Conservation (phyloP, 2,113 vertebrate genomes). For the Brevimyrus niger region DNA sequence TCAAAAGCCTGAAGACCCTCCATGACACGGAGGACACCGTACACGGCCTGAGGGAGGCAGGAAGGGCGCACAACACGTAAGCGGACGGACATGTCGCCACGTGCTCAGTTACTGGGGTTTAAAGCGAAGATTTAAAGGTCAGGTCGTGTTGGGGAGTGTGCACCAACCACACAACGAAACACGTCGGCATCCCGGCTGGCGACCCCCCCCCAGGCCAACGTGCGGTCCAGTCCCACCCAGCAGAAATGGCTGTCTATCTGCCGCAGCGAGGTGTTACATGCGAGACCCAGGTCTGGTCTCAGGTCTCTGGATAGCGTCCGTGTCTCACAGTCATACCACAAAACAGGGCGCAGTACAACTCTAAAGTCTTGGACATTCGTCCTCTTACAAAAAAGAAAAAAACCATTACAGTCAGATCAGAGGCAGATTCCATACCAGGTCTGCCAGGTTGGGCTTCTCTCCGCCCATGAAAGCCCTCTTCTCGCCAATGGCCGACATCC, state of each 20-base stretch:
- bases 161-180: not conserved
- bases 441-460: constrained; percentile 66
- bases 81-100: not conserved
- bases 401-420: not conserved
- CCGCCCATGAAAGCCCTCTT: constrained; percentile 71
- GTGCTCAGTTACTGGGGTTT: not conserved
- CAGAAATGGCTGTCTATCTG: not conserved
- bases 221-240: not conserved
- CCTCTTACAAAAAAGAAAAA: not conserved
- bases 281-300: not conserved
- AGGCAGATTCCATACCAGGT: constrained; percentile 59
- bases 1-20: constrained; percentile 88
- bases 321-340: not conserved
- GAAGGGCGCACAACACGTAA: not conserved
- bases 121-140: not conserved
- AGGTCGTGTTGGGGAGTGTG: not conserved
- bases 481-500: constrained; percentile 69
- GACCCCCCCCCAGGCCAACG: not conserved
- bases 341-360: not conserved
- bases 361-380: not conserved
- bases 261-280: not conserved
- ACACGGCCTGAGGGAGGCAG: constrained; percentile 70
- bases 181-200: not conserved
- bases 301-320: not conserved
- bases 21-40: constrained; percentile 89